These are phyloP conservation scores for Drosophila paramelanica DNA, from an alignment of 2,888 invertebrate genomes.

Conservation along the genomic window DNA sequence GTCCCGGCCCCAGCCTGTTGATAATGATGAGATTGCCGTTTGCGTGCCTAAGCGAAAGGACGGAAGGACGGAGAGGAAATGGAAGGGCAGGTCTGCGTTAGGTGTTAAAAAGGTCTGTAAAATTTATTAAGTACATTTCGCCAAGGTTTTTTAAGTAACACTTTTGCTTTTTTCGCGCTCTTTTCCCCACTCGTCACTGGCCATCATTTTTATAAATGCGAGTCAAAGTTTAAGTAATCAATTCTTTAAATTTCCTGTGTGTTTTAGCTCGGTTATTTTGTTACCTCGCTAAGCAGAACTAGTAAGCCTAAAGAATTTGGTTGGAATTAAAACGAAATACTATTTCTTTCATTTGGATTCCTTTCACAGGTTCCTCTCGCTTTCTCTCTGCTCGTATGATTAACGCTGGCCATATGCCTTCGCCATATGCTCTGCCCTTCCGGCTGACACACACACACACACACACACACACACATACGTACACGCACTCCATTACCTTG, in stretches of 20 bases:
- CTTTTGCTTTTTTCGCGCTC: too few species aligned
- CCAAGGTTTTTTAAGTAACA: not conserved
- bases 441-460: constrained; percentile 31
- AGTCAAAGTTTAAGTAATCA: constrained; percentile 4
- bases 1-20: not conserved
- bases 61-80: too few species aligned
- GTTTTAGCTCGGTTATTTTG: not conserved
- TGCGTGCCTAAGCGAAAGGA: too few species aligned
- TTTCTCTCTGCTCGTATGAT: constrained; percentile 8
- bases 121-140: not conserved
- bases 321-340: too few species aligned
- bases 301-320: too few species aligned
- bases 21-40: constrained; percentile 14
- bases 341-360: constrained; percentile 1
- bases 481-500: not conserved
- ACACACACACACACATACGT: constrained; percentile 8
- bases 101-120: not conserved
- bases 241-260: not conserved
- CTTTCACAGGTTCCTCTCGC: constrained; percentile 23
- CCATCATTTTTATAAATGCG: too few species aligned
- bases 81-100: too few species aligned
- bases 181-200: too few species aligned
- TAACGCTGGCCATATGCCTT: constrained; percentile 38
- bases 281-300: not conserved
- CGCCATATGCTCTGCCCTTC: constrained; percentile 46